Evolutionary conservation across 2,113 vertebrate species (phyloP).

Genomic region (Ranitomeya variabilis): DNA sequence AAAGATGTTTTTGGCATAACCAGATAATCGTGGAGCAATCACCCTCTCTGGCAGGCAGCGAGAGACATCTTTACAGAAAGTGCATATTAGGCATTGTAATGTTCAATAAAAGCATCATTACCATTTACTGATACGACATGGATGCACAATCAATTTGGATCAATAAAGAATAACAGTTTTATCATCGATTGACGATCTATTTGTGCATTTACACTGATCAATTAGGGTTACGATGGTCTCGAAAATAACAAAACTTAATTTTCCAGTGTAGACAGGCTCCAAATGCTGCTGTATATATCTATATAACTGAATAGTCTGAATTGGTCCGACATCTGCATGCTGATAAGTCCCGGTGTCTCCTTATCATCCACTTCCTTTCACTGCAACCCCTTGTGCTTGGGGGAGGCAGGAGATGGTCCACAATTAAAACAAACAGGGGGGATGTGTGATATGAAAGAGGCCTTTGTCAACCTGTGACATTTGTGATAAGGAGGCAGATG

Average conservation of each 20-base stretch:
- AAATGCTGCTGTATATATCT: neutral
- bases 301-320: neutral
- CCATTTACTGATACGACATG: neutral
- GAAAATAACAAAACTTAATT: neutral
- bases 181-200: neutral
- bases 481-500: constrained; percentile 54
- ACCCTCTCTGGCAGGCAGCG: too few species aligned
- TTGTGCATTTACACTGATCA: neutral
- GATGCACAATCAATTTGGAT: neutral
- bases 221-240: neutral
- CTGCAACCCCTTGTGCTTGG: constrained; percentile 60
- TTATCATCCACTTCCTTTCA: constrained; percentile 51
- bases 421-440: constrained; percentile 37
- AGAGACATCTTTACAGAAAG: neutral
- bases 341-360: constrained; percentile 20
- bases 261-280: neutral
- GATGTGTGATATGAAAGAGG: constrained; percentile 59
- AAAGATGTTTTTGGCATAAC: neutral
- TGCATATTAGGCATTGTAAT: neutral
- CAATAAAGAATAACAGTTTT: neutral
- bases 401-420: constrained; percentile 47
- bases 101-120: neutral
- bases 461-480: constrained; percentile 61
- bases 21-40: too few species aligned
- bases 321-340: neutral